A percentile compares a stretch with the other conserved stretches of the same genome.
phyloP scores from a whole-genome alignment of 2,113 vertebrate species.

The Sterna hirundo region DNA sequence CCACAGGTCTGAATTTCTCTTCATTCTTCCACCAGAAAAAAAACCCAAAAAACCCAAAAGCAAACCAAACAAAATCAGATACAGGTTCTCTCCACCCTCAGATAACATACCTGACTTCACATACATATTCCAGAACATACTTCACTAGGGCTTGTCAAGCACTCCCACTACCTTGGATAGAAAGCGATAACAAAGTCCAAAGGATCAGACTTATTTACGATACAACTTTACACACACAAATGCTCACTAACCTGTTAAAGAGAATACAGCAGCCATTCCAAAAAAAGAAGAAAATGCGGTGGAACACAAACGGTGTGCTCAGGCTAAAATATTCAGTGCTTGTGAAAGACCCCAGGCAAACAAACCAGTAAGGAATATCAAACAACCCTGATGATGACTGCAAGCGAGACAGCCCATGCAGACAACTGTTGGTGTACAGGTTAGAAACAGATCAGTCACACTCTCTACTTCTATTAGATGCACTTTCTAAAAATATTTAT shows the following conservation, averaged over 20 bases:
- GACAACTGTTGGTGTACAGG: not conserved
- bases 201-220: not conserved
- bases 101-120: not conserved
- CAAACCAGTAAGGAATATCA: not conserved
- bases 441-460: not conserved
- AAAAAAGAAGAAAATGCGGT: not conserved
- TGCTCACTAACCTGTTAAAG: not conserved
- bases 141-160: not conserved
- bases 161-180: not conserved
- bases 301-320: not conserved
- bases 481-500: not conserved
- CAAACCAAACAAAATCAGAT: not conserved
- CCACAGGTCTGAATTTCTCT: not conserved
- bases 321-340: not conserved
- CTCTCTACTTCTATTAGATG: not conserved
- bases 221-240: not conserved
- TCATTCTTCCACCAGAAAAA: not conserved
- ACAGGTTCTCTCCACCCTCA: not conserved
- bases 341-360: not conserved
- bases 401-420: not conserved
- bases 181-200: constrained; percentile 36
- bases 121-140: not conserved
- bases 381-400: not conserved
- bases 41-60: not conserved
- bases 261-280: not conserved